Evolutionary conservation across 1,140 invertebrate species (phyloP).

Genomic region (Antheraea pernyi): DNA sequence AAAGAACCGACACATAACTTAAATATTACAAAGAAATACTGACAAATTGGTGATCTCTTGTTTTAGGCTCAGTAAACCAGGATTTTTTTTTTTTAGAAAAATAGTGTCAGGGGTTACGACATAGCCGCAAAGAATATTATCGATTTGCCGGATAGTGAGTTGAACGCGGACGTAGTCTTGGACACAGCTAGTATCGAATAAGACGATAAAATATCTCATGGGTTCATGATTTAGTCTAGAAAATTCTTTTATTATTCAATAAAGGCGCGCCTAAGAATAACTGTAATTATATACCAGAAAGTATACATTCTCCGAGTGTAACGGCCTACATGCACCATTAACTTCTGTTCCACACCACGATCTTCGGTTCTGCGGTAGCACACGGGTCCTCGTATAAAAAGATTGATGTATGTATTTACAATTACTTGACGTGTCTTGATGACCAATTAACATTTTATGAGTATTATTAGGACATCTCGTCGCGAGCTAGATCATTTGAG

Average conservation of each 20-base stretch:
- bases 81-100: no score
- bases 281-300: conserved; percentile 29
- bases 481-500: conserved; percentile 10
- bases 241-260: neutral
- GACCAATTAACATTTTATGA: conserved; percentile 22
- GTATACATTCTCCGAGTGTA: conserved; percentile 50
- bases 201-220: no score
- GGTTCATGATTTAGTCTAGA: neutral
- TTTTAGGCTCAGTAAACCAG: no score
- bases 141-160: no score
- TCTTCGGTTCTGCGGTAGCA: conserved; percentile 21
- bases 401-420: conserved; percentile 16
- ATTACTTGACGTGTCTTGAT: conserved; percentile 12
- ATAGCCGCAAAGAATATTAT: no score
- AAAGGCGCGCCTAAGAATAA: neutral
- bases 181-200: no score
- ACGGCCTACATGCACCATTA: conserved; percentile 67
- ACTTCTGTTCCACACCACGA: conserved; percentile 54
- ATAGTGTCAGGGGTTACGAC: no score
- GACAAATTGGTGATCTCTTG: no score
- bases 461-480: conserved; percentile 19
- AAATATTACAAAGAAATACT: no score
- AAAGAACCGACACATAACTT: no score
- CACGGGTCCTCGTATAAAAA: conserved; percentile 17
- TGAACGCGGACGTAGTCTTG: no score